Conservation (phyloP, 1,140 invertebrate genomes). For the Calliopsis andreniformis region DNA sequence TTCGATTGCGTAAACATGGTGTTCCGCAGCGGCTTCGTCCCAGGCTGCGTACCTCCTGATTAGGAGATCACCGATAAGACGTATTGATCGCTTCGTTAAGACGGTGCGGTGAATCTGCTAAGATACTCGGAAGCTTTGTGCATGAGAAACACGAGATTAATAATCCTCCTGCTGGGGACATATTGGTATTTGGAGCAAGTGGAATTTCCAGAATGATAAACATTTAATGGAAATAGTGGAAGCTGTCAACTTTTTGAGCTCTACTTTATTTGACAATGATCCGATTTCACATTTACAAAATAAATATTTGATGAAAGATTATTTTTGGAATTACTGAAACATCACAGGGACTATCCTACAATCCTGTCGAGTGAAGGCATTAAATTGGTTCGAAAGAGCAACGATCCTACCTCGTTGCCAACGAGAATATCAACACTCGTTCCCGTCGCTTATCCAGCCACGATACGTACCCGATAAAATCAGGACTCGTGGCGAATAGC, state of each 20-base stretch:
- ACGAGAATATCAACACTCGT: constrained; percentile 41
- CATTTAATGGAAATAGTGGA: too few species aligned
- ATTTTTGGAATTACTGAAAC: too few species aligned
- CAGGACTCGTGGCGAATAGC: constrained; percentile 37
- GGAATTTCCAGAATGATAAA: too few species aligned
- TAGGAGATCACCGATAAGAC: constrained; percentile 58
- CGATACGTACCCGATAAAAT: constrained; percentile 60
- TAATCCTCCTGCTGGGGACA: not conserved
- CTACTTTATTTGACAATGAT: too few species aligned
- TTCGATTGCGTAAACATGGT: constrained; percentile 39
- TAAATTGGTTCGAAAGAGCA: not conserved
- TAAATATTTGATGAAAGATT: too few species aligned
- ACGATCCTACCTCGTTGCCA: constrained; percentile 14
- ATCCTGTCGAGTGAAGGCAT: not conserved
- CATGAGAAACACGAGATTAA: not conserved
- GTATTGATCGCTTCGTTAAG: constrained; percentile 69
- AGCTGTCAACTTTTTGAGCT: too few species aligned
- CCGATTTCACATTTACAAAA: too few species aligned
- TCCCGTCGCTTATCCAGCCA: constrained; percentile 36
- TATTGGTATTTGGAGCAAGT: not conserved
- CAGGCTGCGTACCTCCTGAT: constrained; percentile 28
- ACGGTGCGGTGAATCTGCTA: constrained; percentile 11
- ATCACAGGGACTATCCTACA: not conserved
- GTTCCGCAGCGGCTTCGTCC: constrained; percentile 17
- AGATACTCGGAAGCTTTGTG: constrained; percentile 5